Evolutionary conservation across 2,797 vertebrate genomes (phyloP).

Genomic region (Xerus rutilus): DNA sequence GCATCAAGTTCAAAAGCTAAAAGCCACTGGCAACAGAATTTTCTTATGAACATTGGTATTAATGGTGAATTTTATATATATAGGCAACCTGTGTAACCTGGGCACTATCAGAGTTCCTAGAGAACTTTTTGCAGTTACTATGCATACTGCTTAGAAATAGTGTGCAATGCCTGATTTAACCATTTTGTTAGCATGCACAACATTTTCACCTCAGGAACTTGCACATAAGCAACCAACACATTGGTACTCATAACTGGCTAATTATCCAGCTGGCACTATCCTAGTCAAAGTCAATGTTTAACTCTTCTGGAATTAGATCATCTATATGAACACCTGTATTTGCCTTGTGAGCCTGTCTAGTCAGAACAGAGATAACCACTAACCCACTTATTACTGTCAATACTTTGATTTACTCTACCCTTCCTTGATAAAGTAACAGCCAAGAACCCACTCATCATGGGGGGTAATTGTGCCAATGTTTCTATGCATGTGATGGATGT

Average conservation of each 20-base stretch:
- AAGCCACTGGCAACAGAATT: slow-evolving; percentile 57
- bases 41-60: slow-evolving; percentile 46
- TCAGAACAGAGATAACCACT: slow-evolving; percentile 18
- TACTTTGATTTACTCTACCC: neutral
- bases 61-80: slow-evolving; percentile 36
- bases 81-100: slow-evolving; percentile 15
- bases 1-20: slow-evolving; percentile 76
- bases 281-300: slow-evolving; percentile 37
- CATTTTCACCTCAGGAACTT: slow-evolving; percentile 63
- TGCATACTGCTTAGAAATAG: slow-evolving; percentile 59
- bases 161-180: slow-evolving; percentile 45
- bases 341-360: neutral
- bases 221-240: slow-evolving; percentile 45
- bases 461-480: neutral
- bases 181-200: slow-evolving; percentile 42
- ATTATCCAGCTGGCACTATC: slow-evolving; percentile 29
- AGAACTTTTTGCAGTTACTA: slow-evolving; percentile 42
- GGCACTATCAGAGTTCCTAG: slow-evolving; percentile 41
- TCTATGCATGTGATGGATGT: neutral
- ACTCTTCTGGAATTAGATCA: slow-evolving; percentile 55
- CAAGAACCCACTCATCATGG: neutral
- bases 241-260: neutral
- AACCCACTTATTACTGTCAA: slow-evolving; percentile 12
- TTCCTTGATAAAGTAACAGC: slow-evolving; percentile 46
- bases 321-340: slow-evolving; percentile 27